A percentile compares a stretch with the other conserved stretches of the same genome.
These are phyloP conservation scores for Polypedilum vanderplanki DNA, from an alignment of 1,140 invertebrate genomes.

Conservation along the genomic window DNA sequence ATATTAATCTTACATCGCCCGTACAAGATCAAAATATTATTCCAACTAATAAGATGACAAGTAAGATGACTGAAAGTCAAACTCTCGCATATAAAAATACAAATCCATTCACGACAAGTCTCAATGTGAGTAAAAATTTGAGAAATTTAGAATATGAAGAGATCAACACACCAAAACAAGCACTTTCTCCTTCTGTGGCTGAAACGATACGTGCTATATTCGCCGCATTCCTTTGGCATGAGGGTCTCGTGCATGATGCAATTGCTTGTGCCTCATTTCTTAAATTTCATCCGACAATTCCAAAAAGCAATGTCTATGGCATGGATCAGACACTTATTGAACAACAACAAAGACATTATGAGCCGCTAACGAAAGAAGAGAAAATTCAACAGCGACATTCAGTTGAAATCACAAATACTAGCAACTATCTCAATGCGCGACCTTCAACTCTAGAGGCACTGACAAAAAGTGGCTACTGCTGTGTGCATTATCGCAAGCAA, in stretches of 20 bases:
- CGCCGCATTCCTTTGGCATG: constrained; percentile 94
- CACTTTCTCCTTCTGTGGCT: constrained; percentile 85
- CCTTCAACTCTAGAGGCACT: constrained; percentile 67
- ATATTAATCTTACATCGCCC: neutral
- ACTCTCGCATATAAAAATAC: neutral
- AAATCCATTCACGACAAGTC: neutral
- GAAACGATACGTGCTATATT: constrained; percentile 90
- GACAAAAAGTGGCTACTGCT: constrained; percentile 57
- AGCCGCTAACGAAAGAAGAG: constrained; percentile 47
- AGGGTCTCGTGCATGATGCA: constrained; percentile 92
- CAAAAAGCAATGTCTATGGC: constrained; percentile 66
- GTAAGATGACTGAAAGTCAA: neutral
- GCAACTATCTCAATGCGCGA: constrained; percentile 69
- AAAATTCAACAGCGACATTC: constrained; percentile 71
- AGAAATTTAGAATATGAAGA: constrained; percentile 18
- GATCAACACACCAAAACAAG: constrained; percentile 54
- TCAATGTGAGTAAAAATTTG: neutral
- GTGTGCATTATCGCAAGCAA: constrained; percentile 38
- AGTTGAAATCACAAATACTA: constrained; percentile 73
- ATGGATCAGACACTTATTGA: constrained; percentile 33
- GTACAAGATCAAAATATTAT: neutral
- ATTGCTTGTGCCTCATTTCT: constrained; percentile 95
- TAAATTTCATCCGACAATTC: constrained; percentile 86
- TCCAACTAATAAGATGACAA: constrained; percentile 9
- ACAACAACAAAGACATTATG: constrained; percentile 31